Conservation (phyloP, 2,888 invertebrate species). For the Melinaea menophilus region DNA sequence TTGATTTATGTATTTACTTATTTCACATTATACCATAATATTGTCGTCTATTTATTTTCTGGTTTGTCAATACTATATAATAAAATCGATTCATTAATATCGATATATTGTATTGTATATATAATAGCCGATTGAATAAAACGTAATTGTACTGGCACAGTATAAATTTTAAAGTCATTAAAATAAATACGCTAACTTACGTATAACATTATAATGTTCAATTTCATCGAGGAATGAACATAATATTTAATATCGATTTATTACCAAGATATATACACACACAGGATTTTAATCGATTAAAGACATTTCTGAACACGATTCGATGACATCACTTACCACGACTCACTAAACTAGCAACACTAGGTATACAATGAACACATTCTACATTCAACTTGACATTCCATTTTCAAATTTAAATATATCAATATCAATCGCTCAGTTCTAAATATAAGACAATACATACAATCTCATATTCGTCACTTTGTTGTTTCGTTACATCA, state of each 20-base stretch:
- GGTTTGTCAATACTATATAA: background rate
- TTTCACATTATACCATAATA: constrained; percentile 4
- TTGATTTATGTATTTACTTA: constrained; percentile 2
- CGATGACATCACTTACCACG: constrained; percentile 46
- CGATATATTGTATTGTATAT: background rate
- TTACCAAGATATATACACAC: constrained; percentile 44
- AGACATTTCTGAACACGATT: constrained; percentile 52
- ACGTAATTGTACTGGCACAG: constrained; percentile 13
- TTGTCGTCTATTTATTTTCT: background rate
- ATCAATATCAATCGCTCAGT: background rate
- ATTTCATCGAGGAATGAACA: constrained; percentile 32
- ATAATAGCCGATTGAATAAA: background rate
- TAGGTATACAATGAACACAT: constrained; percentile 70
- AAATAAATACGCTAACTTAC: constrained; percentile 22
- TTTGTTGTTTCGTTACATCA: constrained; percentile 1
- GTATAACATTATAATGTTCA: constrained; percentile 5
- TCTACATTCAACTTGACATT: constrained; percentile 44
- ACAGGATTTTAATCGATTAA: constrained; percentile 45
- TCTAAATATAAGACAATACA: background rate
- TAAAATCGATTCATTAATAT: background rate
- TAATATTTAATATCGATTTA: constrained; percentile 39
- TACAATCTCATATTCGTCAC: background rate
- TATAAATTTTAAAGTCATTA: constrained; percentile 11
- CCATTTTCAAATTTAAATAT: background rate
- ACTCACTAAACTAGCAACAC: constrained; percentile 62